Evolutionary conservation across 1,140 invertebrate genomes (phyloP), one percentile per base, ranked within the genome.

Genomic region (Ips typographus): DNA sequence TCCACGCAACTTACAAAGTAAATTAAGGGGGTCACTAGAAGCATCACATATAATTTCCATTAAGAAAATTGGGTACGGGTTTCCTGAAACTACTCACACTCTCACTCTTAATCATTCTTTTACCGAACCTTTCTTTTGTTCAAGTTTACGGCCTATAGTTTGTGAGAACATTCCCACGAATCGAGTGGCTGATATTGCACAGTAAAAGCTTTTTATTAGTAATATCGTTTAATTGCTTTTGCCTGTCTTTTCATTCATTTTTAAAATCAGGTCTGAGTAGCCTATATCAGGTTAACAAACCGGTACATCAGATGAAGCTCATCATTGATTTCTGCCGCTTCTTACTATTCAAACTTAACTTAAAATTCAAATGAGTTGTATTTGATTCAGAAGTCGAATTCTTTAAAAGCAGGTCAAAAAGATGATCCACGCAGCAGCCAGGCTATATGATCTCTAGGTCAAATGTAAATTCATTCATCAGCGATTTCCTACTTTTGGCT

Each of bases 11-110:
- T 49, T 3, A 22, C 38, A 56, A 56, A 56, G 53, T 6, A 56
- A 38, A 36, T 56, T 56, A 36, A 37, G 7, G n/a, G 36, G 53
- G 53, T 56, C 53, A 56, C 7, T 39, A 40, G 38, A 36, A 40
- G 37, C 1, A 49, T 49, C 53, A 56, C 53, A 56, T 56, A 37
- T 56, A 56, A 56, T 56, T 56, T 56, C 53, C 53, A 56, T 56
- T 56, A 56, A 49, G 44, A 49, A 49, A 49, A 49, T 49, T 49
- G 44, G 22, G 22, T 49, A 8, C 44, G 44, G 22, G 44, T 49
- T 49, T 49, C 44, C 44, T 49, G 44, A 49, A 49, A 22, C 22
- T 8, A 22, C 3, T 3, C 7, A 56, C 22, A 56, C 37, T 56
- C 53, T 56, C 37, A 3, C n/a, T 56, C 53, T 56, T 56, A 56